Evolutionary conservation across 37 sponge, comb jelly and placozoan species (phyloP).

Genomic region (Axinella damicornis): DNA sequence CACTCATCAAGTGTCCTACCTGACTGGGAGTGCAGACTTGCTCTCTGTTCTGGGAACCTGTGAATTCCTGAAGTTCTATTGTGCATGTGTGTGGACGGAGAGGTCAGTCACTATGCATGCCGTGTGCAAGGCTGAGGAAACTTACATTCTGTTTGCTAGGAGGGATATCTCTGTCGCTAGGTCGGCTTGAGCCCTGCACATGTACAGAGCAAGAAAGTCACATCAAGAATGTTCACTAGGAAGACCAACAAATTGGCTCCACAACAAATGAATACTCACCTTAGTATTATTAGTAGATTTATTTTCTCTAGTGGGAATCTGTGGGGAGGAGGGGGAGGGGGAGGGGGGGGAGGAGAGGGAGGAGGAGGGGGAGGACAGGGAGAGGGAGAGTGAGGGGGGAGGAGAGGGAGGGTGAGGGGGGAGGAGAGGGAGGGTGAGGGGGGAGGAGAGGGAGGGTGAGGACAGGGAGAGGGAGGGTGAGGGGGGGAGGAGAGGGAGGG

Average conservation of each 20-base stretch:
- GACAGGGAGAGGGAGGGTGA: too few species aligned
- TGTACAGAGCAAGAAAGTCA: too few species aligned
- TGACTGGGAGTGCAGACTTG: conserved; percentile 6
- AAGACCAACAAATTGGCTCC: too few species aligned
- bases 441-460: neutral
- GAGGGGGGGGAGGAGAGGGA: neutral
- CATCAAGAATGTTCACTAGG: too few species aligned
- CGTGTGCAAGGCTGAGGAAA: neutral
- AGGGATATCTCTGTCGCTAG: conserved; percentile 17
- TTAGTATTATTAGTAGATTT: neutral
- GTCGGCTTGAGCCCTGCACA: conserved; percentile 20
- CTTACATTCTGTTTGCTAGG: conserved; percentile 16
- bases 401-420: too few species aligned
- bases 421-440: too few species aligned
- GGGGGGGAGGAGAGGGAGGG: too few species aligned
- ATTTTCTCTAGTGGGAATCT: neutral
- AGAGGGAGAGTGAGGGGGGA: too few species aligned
- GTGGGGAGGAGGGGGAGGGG: neutral
- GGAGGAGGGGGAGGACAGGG: neutral
- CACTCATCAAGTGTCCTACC: conserved; percentile 20
- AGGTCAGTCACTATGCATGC: neutral
- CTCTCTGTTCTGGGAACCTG: conserved; percentile 28
- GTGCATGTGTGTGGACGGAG: neutral
- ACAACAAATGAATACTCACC: neutral
- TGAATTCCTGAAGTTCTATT: conserved; percentile 15